Percentiles rank a stretch among this genome's conserved stretches.
Conservation (phyloP, 2,797 vertebrate species). For the Xerus rutilus region DNA sequence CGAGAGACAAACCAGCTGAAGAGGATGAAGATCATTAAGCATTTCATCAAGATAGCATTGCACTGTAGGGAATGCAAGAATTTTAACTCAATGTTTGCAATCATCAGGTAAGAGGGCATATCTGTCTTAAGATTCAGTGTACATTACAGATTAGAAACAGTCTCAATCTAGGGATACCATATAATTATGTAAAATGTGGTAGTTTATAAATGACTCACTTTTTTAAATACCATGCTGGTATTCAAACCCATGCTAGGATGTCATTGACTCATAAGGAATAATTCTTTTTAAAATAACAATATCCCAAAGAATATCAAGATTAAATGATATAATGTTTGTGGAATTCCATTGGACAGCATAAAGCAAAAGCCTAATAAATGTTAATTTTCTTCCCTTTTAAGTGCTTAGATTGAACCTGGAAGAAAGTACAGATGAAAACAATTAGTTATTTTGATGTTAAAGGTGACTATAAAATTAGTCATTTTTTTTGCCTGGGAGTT, state of each 20-base stretch:
- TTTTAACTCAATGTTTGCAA: conserved; percentile 99
- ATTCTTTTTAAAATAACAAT: conserved; percentile 28
- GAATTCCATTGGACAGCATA: not conserved
- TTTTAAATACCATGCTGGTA: not conserved
- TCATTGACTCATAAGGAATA: not conserved
- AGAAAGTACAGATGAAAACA: not conserved
- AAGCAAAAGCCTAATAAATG: not conserved
- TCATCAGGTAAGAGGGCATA: conserved; percentile 93
- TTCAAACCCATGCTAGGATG: not conserved
- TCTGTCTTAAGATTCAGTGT: not conserved
- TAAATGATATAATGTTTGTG: not conserved
- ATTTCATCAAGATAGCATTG: conserved; percentile 98
- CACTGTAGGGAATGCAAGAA: conserved; percentile 99
- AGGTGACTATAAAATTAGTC: not conserved
- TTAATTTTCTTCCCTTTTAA: not conserved
- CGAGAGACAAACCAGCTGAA: conserved; percentile 98
- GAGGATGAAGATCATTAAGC: conserved; percentile 98
- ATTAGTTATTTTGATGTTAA: not conserved
- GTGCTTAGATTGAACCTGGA: not conserved
- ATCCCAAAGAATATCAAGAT: not conserved
- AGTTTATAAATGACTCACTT: not conserved
- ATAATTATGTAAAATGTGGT: not conserved
- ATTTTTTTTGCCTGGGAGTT: not conserved
- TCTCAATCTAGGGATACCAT: not conserved
- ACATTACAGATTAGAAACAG: not conserved